A percentile compares a stretch with the other conserved stretches of the same genome.
These are phyloP conservation scores for Drosophila gaucha DNA, from an alignment of 2,888 invertebrate species.

Conservation along the genomic window DNA sequence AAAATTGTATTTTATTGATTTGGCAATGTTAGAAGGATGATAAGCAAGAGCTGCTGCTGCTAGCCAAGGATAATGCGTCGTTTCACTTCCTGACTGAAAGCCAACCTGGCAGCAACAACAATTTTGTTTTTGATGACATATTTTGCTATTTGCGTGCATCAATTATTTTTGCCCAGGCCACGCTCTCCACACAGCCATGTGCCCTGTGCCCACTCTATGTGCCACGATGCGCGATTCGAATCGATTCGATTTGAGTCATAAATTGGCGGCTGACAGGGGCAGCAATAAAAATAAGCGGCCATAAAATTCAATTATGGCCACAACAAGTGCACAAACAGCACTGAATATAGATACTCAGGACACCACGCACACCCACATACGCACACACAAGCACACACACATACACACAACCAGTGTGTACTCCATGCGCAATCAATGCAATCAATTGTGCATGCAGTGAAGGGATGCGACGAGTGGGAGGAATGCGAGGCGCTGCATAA, in stretches of 20 bases:
- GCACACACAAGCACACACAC: conserved; percentile 2
- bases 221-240: conserved; percentile 55
- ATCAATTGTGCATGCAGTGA: conserved; percentile 69
- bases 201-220: neutral
- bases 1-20: conserved; percentile 39
- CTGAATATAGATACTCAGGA: conserved; percentile 24
- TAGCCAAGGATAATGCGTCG: conserved; percentile 5
- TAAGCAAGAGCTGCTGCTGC: neutral
- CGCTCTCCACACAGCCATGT: neutral
- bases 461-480: neutral
- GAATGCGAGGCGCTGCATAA: neutral
- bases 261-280: conserved; percentile 67
- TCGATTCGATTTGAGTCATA: conserved; percentile 70
- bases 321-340: conserved; percentile 70
- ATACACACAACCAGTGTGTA: conserved; percentile 7
- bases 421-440: conserved; percentile 64
- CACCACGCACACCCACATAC: conserved; percentile 9
- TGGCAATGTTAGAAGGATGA: conserved; percentile 7
- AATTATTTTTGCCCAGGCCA: conserved; percentile 62
- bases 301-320: conserved; percentile 78
- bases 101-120: conserved; percentile 28
- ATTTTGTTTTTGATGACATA: conserved; percentile 58
- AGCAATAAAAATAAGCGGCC: conserved; percentile 77
- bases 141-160: conserved; percentile 74
- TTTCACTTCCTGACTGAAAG: conserved; percentile 24